Conservation (phyloP, 2,888 invertebrate species). For the Ectemnius lituratus region DNA sequence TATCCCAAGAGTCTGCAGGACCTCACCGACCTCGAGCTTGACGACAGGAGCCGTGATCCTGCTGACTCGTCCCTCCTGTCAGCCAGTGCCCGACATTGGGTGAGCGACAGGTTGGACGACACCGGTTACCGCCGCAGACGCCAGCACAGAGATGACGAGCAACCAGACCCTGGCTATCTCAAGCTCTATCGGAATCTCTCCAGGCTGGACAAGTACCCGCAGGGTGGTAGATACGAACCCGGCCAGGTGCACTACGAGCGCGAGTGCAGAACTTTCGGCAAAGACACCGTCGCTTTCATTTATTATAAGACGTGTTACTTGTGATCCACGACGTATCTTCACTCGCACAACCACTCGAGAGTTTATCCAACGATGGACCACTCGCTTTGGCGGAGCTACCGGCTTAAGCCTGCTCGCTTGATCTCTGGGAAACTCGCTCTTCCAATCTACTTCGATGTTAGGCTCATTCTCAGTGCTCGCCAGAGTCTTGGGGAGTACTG, state of each 20-base stretch:
- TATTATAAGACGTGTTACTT: slow-evolving; percentile 77
- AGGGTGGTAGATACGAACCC: slow-evolving; percentile 66
- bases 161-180: slow-evolving; percentile 65
- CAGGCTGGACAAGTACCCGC: slow-evolving; percentile 60
- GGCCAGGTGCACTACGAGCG: slow-evolving; percentile 76
- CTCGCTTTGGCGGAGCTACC: slow-evolving; percentile 1
- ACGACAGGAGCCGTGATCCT: slow-evolving; percentile 40
- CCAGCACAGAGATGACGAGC: slow-evolving; percentile 33
- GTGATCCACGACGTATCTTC: slow-evolving; percentile 64
- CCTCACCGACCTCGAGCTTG: slow-evolving; percentile 71
- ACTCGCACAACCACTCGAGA: slow-evolving; percentile 11
- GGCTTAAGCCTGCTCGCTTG: slow-evolving; percentile 9
- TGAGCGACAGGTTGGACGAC: slow-evolving; percentile 22
- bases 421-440: slow-evolving; percentile 9
- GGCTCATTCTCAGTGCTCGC: slow-evolving; percentile 6
- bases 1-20: slow-evolving; percentile 73
- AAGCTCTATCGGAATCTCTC: slow-evolving; percentile 67
- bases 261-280: slow-evolving; percentile 75
- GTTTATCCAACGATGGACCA: slow-evolving; percentile 18
- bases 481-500: no score
- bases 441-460: slow-evolving; percentile 2
- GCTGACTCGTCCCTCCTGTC: slow-evolving; percentile 10
- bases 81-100: slow-evolving; percentile 10
- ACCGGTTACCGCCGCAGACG: slow-evolving; percentile 33
- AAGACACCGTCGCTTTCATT: slow-evolving; percentile 76